A percentile compares a stretch with the other conserved stretches of the same genome.
These are phyloP conservation scores for Coregonus suidteri DNA, from an alignment of 2,797 vertebrate species.

Conservation along the genomic window DNA sequence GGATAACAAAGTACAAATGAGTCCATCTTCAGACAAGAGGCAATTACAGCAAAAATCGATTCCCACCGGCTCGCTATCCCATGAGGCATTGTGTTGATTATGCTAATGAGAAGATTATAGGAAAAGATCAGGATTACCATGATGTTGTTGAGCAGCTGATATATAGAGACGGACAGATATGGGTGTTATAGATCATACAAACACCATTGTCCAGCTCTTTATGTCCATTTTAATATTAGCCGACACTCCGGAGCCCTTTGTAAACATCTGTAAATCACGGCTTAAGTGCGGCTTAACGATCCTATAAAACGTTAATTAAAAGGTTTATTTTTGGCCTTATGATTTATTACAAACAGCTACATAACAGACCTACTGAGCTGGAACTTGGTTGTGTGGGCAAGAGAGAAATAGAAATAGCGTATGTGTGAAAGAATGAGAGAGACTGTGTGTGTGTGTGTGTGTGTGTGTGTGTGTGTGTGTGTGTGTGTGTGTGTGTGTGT, in stretches of 20 bases:
- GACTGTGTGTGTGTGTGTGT: neutral
- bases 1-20: constrained; percentile 30
- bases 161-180: neutral
- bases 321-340: constrained; percentile 54
- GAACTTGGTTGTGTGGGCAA: neutral
- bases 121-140: constrained; percentile 40
- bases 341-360: constrained; percentile 48
- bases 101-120: constrained; percentile 53
- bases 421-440: neutral
- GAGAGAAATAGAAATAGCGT: neutral
- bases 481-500: neutral
- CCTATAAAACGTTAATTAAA: constrained; percentile 54
- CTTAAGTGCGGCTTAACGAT: constrained; percentile 53
- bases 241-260: constrained; percentile 35
- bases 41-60: constrained; percentile 32
- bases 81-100: constrained; percentile 40
- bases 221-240: constrained; percentile 47
- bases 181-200: constrained; percentile 39
- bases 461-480: neutral
- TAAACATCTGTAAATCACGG: constrained; percentile 56
- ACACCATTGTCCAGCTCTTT: constrained; percentile 54
- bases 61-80: constrained; percentile 2
- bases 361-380: constrained; percentile 23
- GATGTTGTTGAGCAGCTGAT: constrained; percentile 28
- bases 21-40: constrained; percentile 29